Conservation (phyloP, 2,888 invertebrate genomes). For the Nasonia oneida region DNA sequence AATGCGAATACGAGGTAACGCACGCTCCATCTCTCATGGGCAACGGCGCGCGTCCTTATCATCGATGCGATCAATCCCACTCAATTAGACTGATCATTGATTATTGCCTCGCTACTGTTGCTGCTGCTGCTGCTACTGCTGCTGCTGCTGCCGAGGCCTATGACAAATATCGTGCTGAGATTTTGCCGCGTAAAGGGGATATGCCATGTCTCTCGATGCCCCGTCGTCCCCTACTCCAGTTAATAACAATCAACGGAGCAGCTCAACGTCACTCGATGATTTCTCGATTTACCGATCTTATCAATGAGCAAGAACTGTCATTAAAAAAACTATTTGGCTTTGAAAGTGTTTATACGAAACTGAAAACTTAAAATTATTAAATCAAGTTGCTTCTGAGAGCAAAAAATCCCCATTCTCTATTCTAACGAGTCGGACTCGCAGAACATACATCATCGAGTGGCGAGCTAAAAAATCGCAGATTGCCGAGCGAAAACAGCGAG, state of each 20-base stretch:
- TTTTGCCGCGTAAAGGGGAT: conserved; percentile 58
- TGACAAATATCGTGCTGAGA: conserved; percentile 53
- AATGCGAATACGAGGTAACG: conserved; percentile 65
- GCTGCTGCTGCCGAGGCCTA: neutral
- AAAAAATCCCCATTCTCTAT: too few species aligned
- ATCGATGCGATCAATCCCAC: conserved; percentile 78
- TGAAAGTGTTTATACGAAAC: neutral
- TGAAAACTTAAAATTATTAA: neutral
- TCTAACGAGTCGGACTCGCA: neutral
- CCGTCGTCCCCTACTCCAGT: neutral
- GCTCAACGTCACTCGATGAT: conserved; percentile 4
- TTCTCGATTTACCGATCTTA: neutral
- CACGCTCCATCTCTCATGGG: conserved; percentile 56
- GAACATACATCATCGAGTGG: neutral
- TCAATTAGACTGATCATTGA: conserved; percentile 79
- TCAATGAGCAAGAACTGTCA: conserved; percentile 11
- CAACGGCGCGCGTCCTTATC: conserved; percentile 72
- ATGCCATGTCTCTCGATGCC: neutral
- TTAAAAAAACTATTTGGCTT: too few species aligned
- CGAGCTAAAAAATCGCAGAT: conserved; percentile 10
- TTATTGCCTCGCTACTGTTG: conserved; percentile 70
- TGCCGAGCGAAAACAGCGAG: neutral
- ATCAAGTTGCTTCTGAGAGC: neutral
- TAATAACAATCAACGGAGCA: conserved; percentile 39
- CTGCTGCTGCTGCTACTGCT: neutral